These are phyloP conservation scores for Hirudinaria manillensis DNA, from an alignment of 2,888 invertebrate genomes.

Conservation along the genomic window DNA sequence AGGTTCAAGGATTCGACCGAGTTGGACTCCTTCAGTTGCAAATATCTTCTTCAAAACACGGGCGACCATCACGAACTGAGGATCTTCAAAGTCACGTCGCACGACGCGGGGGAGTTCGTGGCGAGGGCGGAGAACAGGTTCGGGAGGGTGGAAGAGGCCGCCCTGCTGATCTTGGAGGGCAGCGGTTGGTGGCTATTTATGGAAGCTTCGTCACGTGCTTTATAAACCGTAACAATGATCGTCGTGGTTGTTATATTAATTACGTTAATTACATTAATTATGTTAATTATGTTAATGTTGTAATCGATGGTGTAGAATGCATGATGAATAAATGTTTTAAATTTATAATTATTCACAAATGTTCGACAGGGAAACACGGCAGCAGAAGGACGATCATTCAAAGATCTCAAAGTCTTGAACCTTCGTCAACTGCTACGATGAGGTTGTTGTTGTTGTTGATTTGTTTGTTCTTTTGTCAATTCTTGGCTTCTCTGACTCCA, in stretches of 20 bases:
- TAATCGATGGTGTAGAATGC: too few species aligned
- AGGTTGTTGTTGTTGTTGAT: neutral
- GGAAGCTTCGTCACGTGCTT: too few species aligned
- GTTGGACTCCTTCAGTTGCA: neutral
- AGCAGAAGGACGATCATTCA: neutral
- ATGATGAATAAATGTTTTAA: too few species aligned
- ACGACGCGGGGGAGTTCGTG: neutral
- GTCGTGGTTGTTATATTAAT: neutral
- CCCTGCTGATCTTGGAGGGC: conserved; percentile 2
- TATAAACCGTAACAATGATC: too few species aligned
- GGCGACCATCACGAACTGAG: conserved; percentile 2
- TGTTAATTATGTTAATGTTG: neutral
- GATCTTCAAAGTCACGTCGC: neutral
- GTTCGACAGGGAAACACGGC: neutral
- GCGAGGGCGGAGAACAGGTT: conserved; percentile 14
- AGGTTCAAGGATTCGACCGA: conserved; percentile 16
- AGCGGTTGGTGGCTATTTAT: neutral
- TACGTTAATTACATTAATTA: neutral
- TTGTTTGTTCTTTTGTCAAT: neutral
- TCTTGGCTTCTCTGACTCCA: neutral
- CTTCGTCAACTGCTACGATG: neutral
- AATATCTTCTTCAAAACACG: neutral
- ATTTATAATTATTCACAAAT: neutral
- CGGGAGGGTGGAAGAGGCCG: conserved; percentile 24
- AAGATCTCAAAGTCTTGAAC: conserved; percentile 18